A percentile compares a stretch with the other conserved stretches of the same genome.
These are phyloP conservation scores for Alces alces DNA, from an alignment of 2,113 vertebrate species.

Conservation along the genomic window DNA sequence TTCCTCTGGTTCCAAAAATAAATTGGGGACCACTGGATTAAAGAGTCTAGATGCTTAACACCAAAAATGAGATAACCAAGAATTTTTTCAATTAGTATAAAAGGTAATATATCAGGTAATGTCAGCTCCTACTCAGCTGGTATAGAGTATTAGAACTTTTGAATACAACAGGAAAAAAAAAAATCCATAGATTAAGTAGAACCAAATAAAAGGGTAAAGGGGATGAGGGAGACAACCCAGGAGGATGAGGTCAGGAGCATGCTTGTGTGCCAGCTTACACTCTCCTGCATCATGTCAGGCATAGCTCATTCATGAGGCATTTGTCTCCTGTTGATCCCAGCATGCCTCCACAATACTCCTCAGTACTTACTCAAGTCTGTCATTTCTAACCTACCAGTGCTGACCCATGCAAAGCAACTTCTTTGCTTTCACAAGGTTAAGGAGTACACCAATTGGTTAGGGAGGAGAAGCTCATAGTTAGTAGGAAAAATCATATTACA, in stretches of 20 bases:
- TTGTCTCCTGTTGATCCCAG: background rate
- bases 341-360: background rate
- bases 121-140: background rate
- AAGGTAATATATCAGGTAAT: background rate
- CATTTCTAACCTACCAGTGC: background rate
- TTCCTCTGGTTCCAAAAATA: background rate
- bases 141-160: background rate
- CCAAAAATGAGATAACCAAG: background rate
- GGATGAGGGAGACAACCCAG: background rate
- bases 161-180: background rate
- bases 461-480: background rate
- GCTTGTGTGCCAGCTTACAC: rapidly evolving
- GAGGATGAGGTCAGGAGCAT: background rate
- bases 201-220: background rate
- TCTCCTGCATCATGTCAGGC: rapidly evolving
- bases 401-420: background rate
- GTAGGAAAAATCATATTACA: background rate
- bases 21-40: background rate
- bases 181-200: background rate
- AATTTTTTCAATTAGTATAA: background rate
- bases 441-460: background rate
- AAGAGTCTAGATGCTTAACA: background rate
- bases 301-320: background rate
- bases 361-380: rapidly evolving
- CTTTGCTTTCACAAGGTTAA: background rate